Conservation (phyloP, 2,797 vertebrate species). For the Parambassis ranga region DNA sequence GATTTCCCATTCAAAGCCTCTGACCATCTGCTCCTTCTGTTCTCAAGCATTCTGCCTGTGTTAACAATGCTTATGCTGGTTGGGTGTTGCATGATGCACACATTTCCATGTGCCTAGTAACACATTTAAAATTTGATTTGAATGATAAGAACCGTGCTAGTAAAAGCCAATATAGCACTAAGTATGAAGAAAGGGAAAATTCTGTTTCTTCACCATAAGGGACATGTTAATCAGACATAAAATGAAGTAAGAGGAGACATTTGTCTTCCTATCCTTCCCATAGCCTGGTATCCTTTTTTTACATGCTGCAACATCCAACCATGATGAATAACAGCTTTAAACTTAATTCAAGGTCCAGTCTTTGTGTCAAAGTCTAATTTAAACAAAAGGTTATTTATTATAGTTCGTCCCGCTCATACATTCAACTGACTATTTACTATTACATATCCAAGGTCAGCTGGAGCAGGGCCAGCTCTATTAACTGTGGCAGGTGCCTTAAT, state of each 20-base stretch:
- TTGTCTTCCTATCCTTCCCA: background rate
- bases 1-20: background rate
- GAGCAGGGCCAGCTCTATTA: background rate
- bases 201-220: background rate
- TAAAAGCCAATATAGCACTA: background rate
- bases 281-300: background rate
- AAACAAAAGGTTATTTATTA: too few relatives aligned
- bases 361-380: too few relatives aligned
- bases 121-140: background rate
- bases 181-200: background rate
- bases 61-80: background rate
- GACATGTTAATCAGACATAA: background rate
- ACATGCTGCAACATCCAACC: background rate
- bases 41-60: background rate
- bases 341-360: too few relatives aligned
- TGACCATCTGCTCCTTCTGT: background rate
- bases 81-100: too few relatives aligned
- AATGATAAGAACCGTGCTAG: background rate
- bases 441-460: background rate
- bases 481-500: background rate
- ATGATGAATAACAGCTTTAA: background rate
- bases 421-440: background rate
- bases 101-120: background rate
- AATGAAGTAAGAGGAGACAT: background rate
- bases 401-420: too few relatives aligned